phyloP scores from a whole-genome alignment of 1,140 invertebrate genomes.

The Laupala kohalensis region DNA sequence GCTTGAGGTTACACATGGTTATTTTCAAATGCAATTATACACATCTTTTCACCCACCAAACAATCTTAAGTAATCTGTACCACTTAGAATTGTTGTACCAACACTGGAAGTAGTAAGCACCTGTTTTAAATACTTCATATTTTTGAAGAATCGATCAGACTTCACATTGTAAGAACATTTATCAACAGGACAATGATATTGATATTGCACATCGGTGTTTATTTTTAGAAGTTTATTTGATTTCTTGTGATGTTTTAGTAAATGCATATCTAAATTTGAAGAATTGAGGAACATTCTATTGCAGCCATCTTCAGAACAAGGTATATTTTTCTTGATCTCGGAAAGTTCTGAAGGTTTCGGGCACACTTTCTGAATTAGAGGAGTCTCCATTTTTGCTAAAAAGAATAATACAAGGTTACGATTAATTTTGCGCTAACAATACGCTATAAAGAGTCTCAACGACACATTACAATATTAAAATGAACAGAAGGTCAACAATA shows the following conservation, averaged over 20 bases:
- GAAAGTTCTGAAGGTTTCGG: constrained; percentile 12
- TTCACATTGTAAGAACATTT: constrained; percentile 17
- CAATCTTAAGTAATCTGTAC: no score
- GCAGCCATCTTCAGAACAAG: constrained; percentile 13
- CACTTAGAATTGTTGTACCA: no score
- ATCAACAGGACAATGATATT: constrained; percentile 17
- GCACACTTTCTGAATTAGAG: constrained; percentile 8
- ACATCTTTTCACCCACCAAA: no score
- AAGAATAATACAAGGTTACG: background rate
- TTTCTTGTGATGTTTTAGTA: constrained; percentile 13
- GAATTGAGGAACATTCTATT: constrained; percentile 11
- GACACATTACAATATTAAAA: no score
- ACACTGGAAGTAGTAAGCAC: constrained; percentile 10
- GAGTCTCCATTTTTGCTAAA: background rate
- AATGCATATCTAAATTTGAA: constrained; percentile 14
- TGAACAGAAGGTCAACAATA: no score
- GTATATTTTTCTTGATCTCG: constrained; percentile 12
- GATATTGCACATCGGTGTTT: background rate
- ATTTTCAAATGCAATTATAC: no score
- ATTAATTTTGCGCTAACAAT: no score
- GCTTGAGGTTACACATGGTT: no score
- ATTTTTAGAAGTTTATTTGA: background rate
- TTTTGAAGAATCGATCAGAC: constrained; percentile 14
- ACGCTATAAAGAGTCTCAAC: no score
- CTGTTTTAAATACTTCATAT: constrained; percentile 20